Base-by-base conservation (phyloP, 2,888 invertebrate genomes). In the Ophion ventricosus region DNA sequence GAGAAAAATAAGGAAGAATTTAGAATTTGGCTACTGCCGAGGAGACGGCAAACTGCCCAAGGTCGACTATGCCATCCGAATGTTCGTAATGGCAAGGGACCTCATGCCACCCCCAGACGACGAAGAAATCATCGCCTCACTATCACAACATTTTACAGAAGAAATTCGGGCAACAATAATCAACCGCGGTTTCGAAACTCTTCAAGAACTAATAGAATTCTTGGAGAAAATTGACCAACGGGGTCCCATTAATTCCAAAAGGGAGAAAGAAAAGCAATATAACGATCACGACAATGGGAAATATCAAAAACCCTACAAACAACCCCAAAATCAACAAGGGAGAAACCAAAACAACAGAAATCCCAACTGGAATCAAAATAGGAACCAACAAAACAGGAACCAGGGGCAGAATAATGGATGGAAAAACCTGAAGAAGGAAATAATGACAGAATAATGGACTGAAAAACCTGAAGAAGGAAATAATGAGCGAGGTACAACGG, bases 161-260 rank as follows among this genome's bases (percentile, higher is more conserved):
- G 63, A 74, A 14, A 74, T 74, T 8, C 26, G 40, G 5, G 63
- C 74, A 0, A 63, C 63, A 14, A 63, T 63, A 4, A 63, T 74
- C 2, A 59, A 49, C 8, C 35, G 63, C 7, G 74, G 74, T 4
- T 26, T 74, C 20, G 8, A 61, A n/a, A 56, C 72, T 1, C 14
- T 73, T 4, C 40, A 59, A 7, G 40, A 59, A 23, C 14, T 73
- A 2, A 40, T 73, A 5, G 40, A 59, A 3, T 61, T 59, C 7
- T 26, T 73, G 17, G 72, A 73, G 23, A 73, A 73, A 40, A 40
- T 73, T 5, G 72, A 73, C 7, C 59, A 59, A 59, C n/a, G n/a
- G n/a, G 72, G 72, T 23, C 59, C 72, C 2, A 20, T 61, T 2
- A 74, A 74, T 7, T 20, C 74, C 14, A 57, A 54, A 59, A 4